These are phyloP conservation scores for Gyrodactylus bullatarudis DNA, from an alignment of 1,140 invertebrate genomes.

Conservation along the genomic window DNA sequence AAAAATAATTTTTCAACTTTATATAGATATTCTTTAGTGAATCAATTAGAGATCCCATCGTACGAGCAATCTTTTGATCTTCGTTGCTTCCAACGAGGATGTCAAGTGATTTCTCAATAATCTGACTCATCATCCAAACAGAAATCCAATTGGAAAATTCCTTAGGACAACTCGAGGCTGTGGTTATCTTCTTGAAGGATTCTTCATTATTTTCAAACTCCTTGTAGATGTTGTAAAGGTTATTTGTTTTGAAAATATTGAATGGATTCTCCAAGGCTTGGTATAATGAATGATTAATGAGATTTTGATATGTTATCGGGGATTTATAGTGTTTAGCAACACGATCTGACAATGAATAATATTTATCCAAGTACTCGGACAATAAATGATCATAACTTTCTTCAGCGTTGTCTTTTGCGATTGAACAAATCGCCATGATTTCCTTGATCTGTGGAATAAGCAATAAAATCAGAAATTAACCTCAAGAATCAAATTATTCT, in stretches of 20 bases:
- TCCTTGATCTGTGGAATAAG: no score
- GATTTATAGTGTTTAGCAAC: no score
- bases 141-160: not conserved
- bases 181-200: not conserved
- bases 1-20: not conserved
- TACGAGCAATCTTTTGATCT: not conserved
- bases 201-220: not conserved
- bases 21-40: not conserved
- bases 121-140: not conserved
- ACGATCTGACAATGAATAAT: no score
- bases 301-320: not conserved
- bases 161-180: not conserved
- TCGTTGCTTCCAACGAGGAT: not conserved
- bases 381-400: no score
- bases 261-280: not conserved
- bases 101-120: not conserved
- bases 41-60: not conserved
- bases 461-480: no score
- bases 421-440: no score
- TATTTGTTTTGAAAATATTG: not conserved
- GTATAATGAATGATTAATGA: not conserved
- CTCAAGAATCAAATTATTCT: no score
- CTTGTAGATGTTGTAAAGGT: not conserved
- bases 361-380: no score
- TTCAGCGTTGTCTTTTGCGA: no score